Conservation (phyloP, 2,888 invertebrate genomes). For the Horisme vitalbata region DNA sequence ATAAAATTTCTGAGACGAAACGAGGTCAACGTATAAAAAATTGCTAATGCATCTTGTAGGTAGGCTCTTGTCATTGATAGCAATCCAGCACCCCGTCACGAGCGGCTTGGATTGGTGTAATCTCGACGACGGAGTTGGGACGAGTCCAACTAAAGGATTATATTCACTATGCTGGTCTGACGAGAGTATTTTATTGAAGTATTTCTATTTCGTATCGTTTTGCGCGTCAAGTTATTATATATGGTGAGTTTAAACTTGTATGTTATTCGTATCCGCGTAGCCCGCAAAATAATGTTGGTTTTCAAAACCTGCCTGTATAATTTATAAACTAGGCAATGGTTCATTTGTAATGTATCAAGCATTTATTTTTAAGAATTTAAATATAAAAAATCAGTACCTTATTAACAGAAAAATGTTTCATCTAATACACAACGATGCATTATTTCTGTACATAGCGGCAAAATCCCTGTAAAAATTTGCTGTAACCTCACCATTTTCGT, state of each 20-base stretch:
- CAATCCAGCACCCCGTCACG: constrained; percentile 8
- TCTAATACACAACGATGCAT: too few species aligned
- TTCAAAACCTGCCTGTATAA: too few species aligned
- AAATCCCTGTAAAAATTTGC: background rate
- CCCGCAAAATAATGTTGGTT: too few species aligned
- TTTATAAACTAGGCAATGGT: too few species aligned
- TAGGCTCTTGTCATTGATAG: constrained; percentile 12
- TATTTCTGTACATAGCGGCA: too few species aligned
- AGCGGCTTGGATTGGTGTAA: constrained; percentile 18
- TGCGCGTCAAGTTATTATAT: background rate
- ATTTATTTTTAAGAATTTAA: too few species aligned
- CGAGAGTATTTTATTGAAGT: constrained; percentile 6
- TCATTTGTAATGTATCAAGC: too few species aligned
- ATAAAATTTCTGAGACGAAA: background rate
- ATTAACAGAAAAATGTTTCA: too few species aligned
- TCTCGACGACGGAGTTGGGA: constrained; percentile 16
- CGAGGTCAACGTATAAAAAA: background rate
- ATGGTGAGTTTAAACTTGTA: too few species aligned
- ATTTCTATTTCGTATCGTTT: background rate
- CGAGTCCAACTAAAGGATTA: constrained; percentile 25
- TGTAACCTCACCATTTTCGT: constrained; percentile 41
- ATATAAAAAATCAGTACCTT: too few species aligned
- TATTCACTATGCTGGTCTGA: constrained; percentile 19
- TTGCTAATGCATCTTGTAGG: background rate
- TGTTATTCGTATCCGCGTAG: too few species aligned